Base-by-base conservation (phyloP, 2,797 vertebrate genomes). In the Potorous gilbertii region DNA sequence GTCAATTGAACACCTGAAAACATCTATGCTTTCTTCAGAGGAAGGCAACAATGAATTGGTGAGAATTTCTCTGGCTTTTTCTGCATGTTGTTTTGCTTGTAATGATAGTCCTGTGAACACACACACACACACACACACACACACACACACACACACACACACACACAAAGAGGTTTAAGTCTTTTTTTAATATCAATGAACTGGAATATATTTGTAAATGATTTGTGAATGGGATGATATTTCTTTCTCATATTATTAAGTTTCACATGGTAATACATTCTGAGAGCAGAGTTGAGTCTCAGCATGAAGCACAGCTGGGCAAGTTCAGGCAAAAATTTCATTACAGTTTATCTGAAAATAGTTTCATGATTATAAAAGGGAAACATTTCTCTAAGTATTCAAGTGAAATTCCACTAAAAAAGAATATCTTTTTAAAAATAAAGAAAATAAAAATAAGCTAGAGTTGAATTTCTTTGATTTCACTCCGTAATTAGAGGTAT, bases 31-130 rank as follows among this genome's bases (percentile, higher is more conserved):
- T 95, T 98, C 96, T 4, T 96, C 92, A 50, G 59, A 95, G 8
- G 96, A 96, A 92, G 95, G 98, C 55, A 94, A 2, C 6, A 98
- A 95, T 91, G 95, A 95, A 74, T 66, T 96, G 95, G 96, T 62
- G 81, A 98, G 98, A 94, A 98, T 93, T 46, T 98, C 97, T 96
- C 94, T 97, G 96, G 98, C 97, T 92, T 97, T 96, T 55, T 97
- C 97, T 0, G 94, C 92, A 89, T 98, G 97, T 55, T 99, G 97
- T 92, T 97, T 98, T 62, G 98, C 98, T 98, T 99, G 98, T 40
- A 97, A 93, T 2, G 97, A 97, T 97, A 98, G 98, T 54, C 98
- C 98, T 98, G 92, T 34, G n/a, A 95, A 92, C 55, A 96, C 11
- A 94, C 0, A 81, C 18, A 46, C 56, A 56, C 11, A 56, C 2